Conservation (phyloP, 2,888 invertebrate species). For the Caenorhabditis doughertyi region DNA sequence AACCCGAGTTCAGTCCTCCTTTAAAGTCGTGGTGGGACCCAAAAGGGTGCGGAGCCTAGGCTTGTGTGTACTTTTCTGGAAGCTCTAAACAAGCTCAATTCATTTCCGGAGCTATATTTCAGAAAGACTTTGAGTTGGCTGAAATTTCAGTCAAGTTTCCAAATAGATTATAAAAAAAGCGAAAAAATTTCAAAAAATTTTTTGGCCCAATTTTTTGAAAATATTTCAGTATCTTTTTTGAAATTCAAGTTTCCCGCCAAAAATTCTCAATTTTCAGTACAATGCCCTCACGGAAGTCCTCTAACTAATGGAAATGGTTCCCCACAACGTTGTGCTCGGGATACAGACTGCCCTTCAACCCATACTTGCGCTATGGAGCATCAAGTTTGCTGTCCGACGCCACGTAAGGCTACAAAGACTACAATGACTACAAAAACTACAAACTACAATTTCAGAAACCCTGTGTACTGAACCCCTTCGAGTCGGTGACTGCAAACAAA, state of each 20-base stretch:
- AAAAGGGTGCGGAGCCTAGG: too few species aligned
- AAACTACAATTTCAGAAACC: conserved; percentile 66
- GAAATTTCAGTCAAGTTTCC: too few species aligned
- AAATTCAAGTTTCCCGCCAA: not conserved
- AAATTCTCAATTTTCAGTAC: conserved; percentile 54
- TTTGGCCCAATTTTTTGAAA: too few species aligned
- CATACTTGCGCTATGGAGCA: conserved; percentile 74
- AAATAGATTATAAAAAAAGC: too few species aligned
- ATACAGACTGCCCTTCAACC: conserved; percentile 73
- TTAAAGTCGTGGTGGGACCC: too few species aligned
- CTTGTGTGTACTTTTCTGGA: too few species aligned
- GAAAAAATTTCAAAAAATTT: not conserved
- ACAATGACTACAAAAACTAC: too few species aligned
- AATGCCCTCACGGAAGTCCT: conserved; percentile 71
- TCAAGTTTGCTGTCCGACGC: conserved; percentile 73
- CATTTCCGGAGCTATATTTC: too few species aligned
- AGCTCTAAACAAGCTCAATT: too few species aligned
- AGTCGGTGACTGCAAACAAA: conserved; percentile 75
- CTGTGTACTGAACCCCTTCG: conserved; percentile 73
- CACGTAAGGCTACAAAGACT: conserved; percentile 69
- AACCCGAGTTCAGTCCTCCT: too few species aligned
- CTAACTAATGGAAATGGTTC: conserved; percentile 72
- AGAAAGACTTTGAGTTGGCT: too few species aligned
- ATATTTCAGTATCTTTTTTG: too few species aligned
- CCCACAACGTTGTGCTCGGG: conserved; percentile 73